Evolutionary conservation across 2,113 vertebrate genomes (phyloP), one percentile per base, ranked within the genome.

Genomic region (Miniopterus natalensis): DNA sequence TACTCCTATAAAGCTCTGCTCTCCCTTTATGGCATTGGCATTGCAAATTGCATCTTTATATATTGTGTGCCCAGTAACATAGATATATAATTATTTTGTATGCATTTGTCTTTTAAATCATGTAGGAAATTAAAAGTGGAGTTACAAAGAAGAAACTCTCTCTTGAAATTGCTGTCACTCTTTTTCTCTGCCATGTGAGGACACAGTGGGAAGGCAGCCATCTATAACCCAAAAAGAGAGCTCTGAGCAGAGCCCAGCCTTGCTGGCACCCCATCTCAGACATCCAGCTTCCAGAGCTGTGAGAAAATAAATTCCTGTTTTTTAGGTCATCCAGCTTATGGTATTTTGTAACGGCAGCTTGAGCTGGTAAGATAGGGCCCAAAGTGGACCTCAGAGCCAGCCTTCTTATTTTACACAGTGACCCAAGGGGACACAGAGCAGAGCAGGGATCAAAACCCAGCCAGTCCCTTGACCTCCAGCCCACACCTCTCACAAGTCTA

Each of bases 401-500:
- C 2, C 42, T 89, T 89, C 49, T 74, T 57, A 55, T 81, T 92
- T 73, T 74, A 53, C 45, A 74, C 8, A 2, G 63, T 70, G 51
- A 84, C 87, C 84, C 75, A 57, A 88, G 87, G 80, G 29, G 59
- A 83, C 51, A 36, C 53, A 80, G 49, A 88, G 45, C 5, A 83
- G 85, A 57, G 57, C 29, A 36, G 9, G 31, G 27, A 74, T 91
- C 95, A 95, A 92, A 74, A 68, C 74, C 57, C 86, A 65, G 79
- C n/a, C 31, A 4, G 49, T 40, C 49, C 91, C 49, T 70, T 68
- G 84, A 90, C 8, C 29, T 59, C 49, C 47, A 95, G 59, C 15
- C 29, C 51, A 51, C 31, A 90, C 49, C 78, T 84, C 89, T 75
- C 66, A 29, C 4, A 65, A 89, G 42, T 21, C 21, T 21, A 91